A percentile compares a stretch with the other conserved stretches of the same genome.
phyloP scores from a whole-genome alignment of 2,888 invertebrate genomes.

The Aethes cnicana region DNA sequence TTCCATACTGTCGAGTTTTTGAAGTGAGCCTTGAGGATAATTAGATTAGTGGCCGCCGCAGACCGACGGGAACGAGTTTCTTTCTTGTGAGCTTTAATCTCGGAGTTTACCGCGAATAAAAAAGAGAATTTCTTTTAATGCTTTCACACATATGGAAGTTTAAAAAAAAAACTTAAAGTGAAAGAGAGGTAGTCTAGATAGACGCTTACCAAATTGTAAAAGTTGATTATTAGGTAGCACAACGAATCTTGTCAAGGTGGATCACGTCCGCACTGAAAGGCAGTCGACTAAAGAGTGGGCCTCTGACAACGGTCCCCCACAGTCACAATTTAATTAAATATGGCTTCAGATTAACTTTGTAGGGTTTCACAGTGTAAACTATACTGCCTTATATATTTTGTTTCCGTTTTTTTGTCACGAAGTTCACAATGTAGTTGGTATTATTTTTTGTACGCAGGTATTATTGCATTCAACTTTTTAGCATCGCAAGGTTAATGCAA shows the following conservation, averaged over 20 bases:
- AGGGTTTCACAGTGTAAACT: conserved; percentile 70
- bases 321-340: conserved; percentile 80
- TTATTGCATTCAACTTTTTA: too few species aligned
- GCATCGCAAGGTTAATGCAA: too few species aligned
- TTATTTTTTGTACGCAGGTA: too few species aligned
- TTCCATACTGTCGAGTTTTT: conserved; percentile 58
- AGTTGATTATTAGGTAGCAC: conserved; percentile 28
- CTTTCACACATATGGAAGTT: neutral
- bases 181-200: neutral
- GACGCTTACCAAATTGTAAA: neutral
- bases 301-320: conserved; percentile 56
- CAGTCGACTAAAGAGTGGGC: conserved; percentile 61
- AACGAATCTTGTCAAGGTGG: conserved; percentile 34
- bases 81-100: conserved; percentile 41
- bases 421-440: too few species aligned
- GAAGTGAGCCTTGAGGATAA: conserved; percentile 64
- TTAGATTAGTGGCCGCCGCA: conserved; percentile 66
- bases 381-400: conserved; percentile 76
- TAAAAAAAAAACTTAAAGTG: neutral
- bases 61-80: conserved; percentile 38
- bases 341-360: conserved; percentile 78
- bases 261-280: conserved; percentile 54
- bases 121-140: conserved; percentile 33
- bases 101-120: conserved; percentile 37
- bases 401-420: neutral